phyloP scores from a whole-genome alignment of 2,888 invertebrate species.

The Hemaris fuciformis region DNA sequence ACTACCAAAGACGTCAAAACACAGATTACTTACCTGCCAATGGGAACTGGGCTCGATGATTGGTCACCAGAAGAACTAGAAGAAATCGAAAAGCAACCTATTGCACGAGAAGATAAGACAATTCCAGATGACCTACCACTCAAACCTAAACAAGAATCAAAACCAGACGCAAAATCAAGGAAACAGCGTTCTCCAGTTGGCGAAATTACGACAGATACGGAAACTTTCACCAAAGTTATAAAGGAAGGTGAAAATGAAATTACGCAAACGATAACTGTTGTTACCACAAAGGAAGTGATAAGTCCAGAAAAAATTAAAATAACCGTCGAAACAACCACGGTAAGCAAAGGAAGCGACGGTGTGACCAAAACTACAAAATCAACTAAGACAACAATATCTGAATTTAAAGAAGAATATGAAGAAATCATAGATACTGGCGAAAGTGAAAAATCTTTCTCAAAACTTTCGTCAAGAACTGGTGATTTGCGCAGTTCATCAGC shows the following conservation, averaged over 20 bases:
- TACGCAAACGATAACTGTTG: slow-evolving; percentile 73
- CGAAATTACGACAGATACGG: slow-evolving; percentile 72
- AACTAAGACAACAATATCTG: slow-evolving; percentile 76
- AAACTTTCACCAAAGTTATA: slow-evolving; percentile 69
- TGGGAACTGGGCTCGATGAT: slow-evolving; percentile 70
- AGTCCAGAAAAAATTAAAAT: slow-evolving; percentile 74
- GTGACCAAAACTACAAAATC: slow-evolving; percentile 75
- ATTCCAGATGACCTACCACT: slow-evolving; percentile 42
- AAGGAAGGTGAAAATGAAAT: slow-evolving; percentile 72
- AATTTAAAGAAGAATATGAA: slow-evolving; percentile 74
- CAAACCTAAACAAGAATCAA: slow-evolving; percentile 39
- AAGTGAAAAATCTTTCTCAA: slow-evolving; percentile 77
- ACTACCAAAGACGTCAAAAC: slow-evolving; percentile 75
- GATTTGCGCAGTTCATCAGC: slow-evolving; percentile 83
- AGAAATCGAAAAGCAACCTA: slow-evolving; percentile 61
- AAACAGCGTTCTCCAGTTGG: slow-evolving; percentile 73
- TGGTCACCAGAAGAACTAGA: slow-evolving; percentile 72
- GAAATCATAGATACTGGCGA: slow-evolving; percentile 70
- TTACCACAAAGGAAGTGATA: slow-evolving; percentile 74
- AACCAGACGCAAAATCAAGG: slow-evolving; percentile 48
- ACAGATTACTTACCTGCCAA: slow-evolving; percentile 74
- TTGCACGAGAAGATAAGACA: slow-evolving; percentile 44
- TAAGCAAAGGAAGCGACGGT: slow-evolving; percentile 70
- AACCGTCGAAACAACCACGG: slow-evolving; percentile 74
- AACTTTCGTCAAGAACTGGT: slow-evolving; percentile 72